Evolutionary conservation across 2,888 invertebrate species (phyloP).

Genomic region (Acleris holmiana): DNA sequence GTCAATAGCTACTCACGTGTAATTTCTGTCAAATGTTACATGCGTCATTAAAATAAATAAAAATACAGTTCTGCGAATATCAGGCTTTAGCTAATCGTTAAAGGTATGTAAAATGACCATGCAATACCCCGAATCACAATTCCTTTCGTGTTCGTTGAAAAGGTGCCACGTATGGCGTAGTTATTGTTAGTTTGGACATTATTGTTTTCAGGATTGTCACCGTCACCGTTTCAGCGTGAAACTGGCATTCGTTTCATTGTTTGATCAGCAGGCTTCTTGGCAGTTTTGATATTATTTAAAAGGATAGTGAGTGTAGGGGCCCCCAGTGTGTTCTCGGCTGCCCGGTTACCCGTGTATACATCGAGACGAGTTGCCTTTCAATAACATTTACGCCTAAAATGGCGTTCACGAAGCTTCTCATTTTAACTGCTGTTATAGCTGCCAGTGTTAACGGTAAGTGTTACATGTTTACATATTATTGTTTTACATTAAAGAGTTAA

Average conservation of each 20-base stretch:
- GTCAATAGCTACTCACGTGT: not conserved
- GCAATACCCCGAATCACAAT: not conserved
- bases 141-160: not conserved
- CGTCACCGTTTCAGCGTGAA: constrained; percentile 43
- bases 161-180: constrained; percentile 31
- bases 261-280: constrained; percentile 63
- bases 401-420: constrained; percentile 53
- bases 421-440: constrained; percentile 48
- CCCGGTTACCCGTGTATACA: constrained; percentile 44
- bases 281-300: constrained; percentile 67
- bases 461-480: too few relatives aligned
- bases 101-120: too few relatives aligned
- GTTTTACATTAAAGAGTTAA: too few relatives aligned
- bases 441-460: constrained; percentile 56
- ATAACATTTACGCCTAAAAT: constrained; percentile 50
- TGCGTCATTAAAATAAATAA: constrained; percentile 2
- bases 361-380: constrained; percentile 37
- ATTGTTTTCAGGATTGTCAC: constrained; percentile 36
- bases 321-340: constrained; percentile 58
- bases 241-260: constrained; percentile 61
- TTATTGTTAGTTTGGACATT: constrained; percentile 17
- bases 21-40: not conserved
- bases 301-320: constrained; percentile 48
- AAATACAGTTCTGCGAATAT: not conserved
- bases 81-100: not conserved